Percentiles rank a stretch among this genome's conserved stretches.
phyloP scores from a whole-genome alignment of 2,797 vertebrate genomes.

The Megalops cyprinoides region DNA sequence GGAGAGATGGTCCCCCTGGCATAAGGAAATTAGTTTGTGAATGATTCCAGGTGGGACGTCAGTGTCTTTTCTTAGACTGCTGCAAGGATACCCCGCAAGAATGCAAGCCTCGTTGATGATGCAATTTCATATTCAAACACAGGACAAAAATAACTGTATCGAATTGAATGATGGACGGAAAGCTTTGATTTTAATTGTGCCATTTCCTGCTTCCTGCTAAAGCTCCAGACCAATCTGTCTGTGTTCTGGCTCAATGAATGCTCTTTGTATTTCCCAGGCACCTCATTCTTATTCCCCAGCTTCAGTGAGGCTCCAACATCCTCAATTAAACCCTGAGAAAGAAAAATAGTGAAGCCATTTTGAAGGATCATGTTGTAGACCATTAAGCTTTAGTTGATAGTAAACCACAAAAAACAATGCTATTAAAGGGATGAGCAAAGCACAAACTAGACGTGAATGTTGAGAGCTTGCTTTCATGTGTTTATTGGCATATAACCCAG shows the following conservation, averaged over 20 bases:
- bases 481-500: background rate
- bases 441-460: background rate
- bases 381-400: background rate
- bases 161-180: background rate
- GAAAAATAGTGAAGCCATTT: background rate
- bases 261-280: background rate
- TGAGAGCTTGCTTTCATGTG: background rate
- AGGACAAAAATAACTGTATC: background rate
- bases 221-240: background rate
- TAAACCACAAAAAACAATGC: background rate
- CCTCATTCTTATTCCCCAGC: constrained; percentile 18
- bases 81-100: constrained; percentile 54
- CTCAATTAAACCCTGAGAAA: constrained; percentile 17
- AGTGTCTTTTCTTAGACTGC: constrained; percentile 52
- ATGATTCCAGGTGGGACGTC: constrained; percentile 43
- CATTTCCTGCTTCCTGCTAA: background rate
- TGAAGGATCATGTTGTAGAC: background rate
- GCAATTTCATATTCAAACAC: constrained; percentile 29
- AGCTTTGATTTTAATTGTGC: background rate
- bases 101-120: constrained; percentile 48
- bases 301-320: background rate
- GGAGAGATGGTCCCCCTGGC: constrained; percentile 49
- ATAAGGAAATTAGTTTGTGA: constrained; percentile 22
- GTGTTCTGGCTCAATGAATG: background rate
- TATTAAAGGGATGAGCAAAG: background rate